A percentile compares a stretch with the other conserved stretches of the same genome.
These are phyloP conservation scores for Trichomalopsis sarcophagae DNA, from an alignment of 1,140 invertebrate species.

Conservation along the genomic window DNA sequence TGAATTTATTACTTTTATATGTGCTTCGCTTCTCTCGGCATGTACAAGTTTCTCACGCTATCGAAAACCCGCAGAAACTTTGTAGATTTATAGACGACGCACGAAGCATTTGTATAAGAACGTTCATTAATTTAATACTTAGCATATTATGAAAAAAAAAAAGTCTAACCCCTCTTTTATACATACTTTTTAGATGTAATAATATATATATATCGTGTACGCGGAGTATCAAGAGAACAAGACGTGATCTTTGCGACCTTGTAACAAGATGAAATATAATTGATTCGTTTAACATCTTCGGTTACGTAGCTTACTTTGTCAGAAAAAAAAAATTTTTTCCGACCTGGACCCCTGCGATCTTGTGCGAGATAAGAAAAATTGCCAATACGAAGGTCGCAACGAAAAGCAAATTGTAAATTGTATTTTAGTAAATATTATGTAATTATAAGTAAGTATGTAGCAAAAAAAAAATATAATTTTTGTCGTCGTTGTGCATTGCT, in stretches of 20 bases:
- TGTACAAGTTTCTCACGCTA: slow-evolving; percentile 32
- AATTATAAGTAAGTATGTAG: slow-evolving; percentile 41
- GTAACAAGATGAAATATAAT: neutral
- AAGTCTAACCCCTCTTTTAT: slow-evolving; percentile 46
- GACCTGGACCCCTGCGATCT: neutral
- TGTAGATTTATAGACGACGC: slow-evolving; percentile 21
- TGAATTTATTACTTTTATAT: slow-evolving; percentile 28
- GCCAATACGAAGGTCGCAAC: slow-evolving; percentile 14
- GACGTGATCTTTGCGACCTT: slow-evolving; percentile 47
- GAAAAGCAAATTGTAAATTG: slow-evolving; percentile 42
- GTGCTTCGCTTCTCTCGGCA: slow-evolving; percentile 27
- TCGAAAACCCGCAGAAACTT: slow-evolving; percentile 21
- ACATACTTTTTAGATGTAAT: slow-evolving; percentile 43
- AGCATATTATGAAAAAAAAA: slow-evolving; percentile 48
- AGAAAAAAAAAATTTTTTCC: neutral
- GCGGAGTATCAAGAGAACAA: slow-evolving; percentile 44
- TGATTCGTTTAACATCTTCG: neutral
- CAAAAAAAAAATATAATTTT: slow-evolving; percentile 36
- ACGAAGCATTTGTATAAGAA: slow-evolving; percentile 54
- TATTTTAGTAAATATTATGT: slow-evolving; percentile 49
- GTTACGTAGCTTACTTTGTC: neutral
- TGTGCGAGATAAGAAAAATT: neutral
- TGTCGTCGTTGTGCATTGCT: slow-evolving; percentile 34
- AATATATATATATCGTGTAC: slow-evolving; percentile 2
- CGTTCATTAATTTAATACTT: slow-evolving; percentile 63